These are phyloP conservation scores for Manis pentadactyla DNA, from an alignment of 2,797 vertebrate genomes.

Conservation along the genomic window DNA sequence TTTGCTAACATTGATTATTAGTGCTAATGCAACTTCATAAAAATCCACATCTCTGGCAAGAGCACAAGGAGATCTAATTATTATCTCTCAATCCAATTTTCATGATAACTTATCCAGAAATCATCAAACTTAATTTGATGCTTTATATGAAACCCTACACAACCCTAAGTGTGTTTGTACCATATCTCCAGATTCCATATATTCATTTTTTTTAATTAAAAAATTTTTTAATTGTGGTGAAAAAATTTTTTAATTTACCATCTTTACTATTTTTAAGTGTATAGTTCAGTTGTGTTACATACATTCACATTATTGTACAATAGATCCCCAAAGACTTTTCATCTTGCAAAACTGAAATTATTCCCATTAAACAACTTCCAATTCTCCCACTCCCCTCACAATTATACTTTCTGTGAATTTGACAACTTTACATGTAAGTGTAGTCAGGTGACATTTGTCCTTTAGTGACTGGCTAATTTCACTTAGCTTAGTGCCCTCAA, in stretches of 20 bases:
- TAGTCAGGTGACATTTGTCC: not conserved
- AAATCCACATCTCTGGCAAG: not conserved
- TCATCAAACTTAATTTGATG: not conserved
- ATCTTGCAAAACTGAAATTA: not conserved
- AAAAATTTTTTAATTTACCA: not conserved
- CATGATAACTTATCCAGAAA: not conserved
- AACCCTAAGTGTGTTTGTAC: not conserved
- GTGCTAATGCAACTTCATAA: not conserved
- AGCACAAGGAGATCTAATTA: not conserved
- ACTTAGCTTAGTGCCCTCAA: not conserved
- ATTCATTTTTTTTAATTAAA: not conserved
- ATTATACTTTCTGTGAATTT: not conserved
- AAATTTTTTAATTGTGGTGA: not conserved
- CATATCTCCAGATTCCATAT: not conserved
- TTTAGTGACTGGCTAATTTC: not conserved
- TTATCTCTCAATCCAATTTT: conserved; percentile 43
- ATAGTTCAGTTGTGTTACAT: not conserved
- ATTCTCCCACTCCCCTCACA: accelerated
- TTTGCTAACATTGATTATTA: not conserved
- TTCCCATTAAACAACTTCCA: not conserved
- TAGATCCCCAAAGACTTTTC: not conserved
- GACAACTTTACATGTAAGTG: not conserved
- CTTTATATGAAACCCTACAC: not conserved
- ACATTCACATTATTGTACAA: not conserved
- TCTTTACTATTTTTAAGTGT: too few species aligned